phyloP scores from a whole-genome alignment of 2,888 invertebrate genomes.

The Dicyrtomina minuta region DNA sequence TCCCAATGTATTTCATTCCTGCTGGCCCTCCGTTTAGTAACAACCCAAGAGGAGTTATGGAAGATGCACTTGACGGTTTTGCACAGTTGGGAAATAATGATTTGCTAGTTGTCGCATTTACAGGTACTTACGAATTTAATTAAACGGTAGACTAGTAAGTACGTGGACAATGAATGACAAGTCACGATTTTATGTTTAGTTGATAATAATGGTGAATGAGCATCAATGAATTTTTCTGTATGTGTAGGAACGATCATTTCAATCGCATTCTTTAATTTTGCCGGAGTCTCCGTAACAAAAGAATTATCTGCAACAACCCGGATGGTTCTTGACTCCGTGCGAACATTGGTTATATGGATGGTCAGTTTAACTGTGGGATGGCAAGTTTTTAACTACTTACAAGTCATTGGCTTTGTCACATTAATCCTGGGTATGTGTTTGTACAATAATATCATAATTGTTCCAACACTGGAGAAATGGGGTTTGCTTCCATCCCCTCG shows the following conservation, averaged over 20 bases:
- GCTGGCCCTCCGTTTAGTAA: constrained; percentile 75
- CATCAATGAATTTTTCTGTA: background rate
- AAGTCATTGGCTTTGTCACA: constrained; percentile 75
- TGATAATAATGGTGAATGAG: background rate
- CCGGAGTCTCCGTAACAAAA: constrained; percentile 88
- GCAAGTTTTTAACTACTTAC: constrained; percentile 78
- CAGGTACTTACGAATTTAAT: constrained; percentile 60
- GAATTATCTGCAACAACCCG: constrained; percentile 89
- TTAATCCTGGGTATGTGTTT: constrained; percentile 78
- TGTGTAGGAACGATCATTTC: constrained; percentile 72
- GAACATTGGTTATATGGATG: constrained; percentile 88
- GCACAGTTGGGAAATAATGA: constrained; percentile 72
- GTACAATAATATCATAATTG: constrained; percentile 66
- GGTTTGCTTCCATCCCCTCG: constrained; percentile 41
- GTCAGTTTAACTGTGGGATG: constrained; percentile 73
- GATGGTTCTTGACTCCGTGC: constrained; percentile 84
- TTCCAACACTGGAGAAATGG: constrained; percentile 51
- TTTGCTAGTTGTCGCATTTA: constrained; percentile 66
- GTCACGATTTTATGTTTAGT: background rate
- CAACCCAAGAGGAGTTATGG: constrained; percentile 73
- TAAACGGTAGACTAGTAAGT: background rate
- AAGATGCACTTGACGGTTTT: constrained; percentile 82
- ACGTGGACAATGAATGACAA: background rate
- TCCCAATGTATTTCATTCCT: constrained; percentile 79
- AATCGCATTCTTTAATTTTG: constrained; percentile 91